phyloP scores from a whole-genome alignment of 1,140 invertebrate species.

The Zaprionus tsacasi region DNA sequence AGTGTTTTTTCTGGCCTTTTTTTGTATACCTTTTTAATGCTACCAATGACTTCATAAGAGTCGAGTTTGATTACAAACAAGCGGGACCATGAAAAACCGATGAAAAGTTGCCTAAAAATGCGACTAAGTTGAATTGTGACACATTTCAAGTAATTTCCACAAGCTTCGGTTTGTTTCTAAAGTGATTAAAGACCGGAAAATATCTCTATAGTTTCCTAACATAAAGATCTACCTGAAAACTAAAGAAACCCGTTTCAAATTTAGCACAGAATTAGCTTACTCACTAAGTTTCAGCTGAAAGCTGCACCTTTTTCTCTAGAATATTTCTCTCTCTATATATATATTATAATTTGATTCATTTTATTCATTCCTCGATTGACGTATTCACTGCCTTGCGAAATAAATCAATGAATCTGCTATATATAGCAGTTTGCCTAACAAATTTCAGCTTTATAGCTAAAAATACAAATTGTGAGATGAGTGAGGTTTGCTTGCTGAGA shows the following conservation, averaged over 20 bases:
- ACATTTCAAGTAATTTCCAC: background rate
- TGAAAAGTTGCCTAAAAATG: background rate
- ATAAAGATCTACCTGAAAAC: background rate
- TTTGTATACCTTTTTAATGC: too few species aligned
- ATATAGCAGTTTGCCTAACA: background rate
- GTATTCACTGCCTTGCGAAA: background rate
- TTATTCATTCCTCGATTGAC: background rate
- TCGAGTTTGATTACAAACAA: slow-evolving; percentile 11
- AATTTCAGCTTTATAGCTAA: background rate
- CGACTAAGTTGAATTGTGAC: background rate
- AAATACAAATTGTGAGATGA: background rate
- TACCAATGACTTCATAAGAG: slow-evolving; percentile 46
- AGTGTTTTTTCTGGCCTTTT: slow-evolving; percentile 15
- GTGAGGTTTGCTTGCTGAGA: background rate
- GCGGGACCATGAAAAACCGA: background rate
- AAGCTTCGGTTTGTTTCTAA: background rate
- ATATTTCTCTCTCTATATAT: background rate
- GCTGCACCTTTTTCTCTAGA: background rate
- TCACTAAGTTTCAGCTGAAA: background rate
- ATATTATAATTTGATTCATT: slow-evolving; percentile 2
- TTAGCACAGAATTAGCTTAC: background rate
- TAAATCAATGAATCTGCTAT: background rate
- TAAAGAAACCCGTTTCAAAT: background rate
- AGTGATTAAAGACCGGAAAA: background rate
- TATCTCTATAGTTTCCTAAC: background rate